A percentile compares a stretch with the other conserved stretches of the same genome.
These are phyloP conservation scores for Lucilia cuprina DNA, from an alignment of 1,140 invertebrate genomes.

Conservation along the genomic window DNA sequence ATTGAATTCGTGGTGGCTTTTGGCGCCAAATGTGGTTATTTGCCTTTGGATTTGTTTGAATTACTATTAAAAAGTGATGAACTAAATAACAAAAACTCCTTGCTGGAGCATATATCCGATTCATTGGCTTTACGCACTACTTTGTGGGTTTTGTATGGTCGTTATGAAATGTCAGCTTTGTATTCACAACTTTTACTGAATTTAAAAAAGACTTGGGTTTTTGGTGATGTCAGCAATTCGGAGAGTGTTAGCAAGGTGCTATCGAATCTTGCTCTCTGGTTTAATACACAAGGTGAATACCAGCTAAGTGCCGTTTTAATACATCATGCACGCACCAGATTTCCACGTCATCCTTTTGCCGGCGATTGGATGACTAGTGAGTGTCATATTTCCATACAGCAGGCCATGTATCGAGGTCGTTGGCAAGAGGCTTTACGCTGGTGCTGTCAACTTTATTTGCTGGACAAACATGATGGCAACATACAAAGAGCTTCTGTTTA, in stretches of 20 bases:
- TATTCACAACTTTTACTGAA: constrained; percentile 80
- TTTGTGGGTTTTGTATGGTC: constrained; percentile 86
- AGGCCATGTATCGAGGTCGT: constrained; percentile 70
- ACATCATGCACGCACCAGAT: constrained; percentile 67
- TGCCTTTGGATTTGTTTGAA: constrained; percentile 67
- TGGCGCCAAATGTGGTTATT: constrained; percentile 58
- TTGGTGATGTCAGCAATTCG: constrained; percentile 70
- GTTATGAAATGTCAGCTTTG: constrained; percentile 80
- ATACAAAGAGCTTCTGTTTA: constrained; percentile 72
- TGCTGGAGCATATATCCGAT: constrained; percentile 80
- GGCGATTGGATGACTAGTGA: constrained; percentile 76
- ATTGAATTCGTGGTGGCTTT: constrained; percentile 70
- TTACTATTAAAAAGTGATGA: constrained; percentile 83
- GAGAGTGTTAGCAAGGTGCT: constrained; percentile 75
- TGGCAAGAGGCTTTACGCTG: constrained; percentile 79
- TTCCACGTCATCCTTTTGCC: constrained; percentile 69
- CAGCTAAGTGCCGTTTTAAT: constrained; percentile 66
- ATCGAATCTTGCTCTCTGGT: constrained; percentile 73
- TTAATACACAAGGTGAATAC: constrained; percentile 70
- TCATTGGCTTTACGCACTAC: constrained; percentile 81
- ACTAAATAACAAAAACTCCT: constrained; percentile 83
- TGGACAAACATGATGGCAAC: constrained; percentile 75
- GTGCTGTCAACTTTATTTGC: constrained; percentile 74
- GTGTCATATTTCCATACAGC: constrained; percentile 68
- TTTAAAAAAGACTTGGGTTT: constrained; percentile 62